Conservation (phyloP, 2,797 vertebrate genomes). For the Loriculus beryllinus region DNA sequence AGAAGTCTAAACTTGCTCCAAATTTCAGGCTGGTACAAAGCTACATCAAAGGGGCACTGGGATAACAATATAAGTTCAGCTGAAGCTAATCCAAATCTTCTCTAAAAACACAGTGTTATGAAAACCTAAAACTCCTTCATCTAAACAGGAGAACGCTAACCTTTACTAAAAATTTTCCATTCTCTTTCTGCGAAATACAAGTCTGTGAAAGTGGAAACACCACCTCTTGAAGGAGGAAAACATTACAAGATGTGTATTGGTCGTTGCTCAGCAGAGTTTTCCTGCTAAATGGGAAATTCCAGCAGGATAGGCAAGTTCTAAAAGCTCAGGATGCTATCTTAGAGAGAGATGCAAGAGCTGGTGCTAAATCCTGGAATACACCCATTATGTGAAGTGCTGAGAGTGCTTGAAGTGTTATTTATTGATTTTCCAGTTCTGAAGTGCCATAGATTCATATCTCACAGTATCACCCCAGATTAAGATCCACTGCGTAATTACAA, state of each 20-base stretch:
- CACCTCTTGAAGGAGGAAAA: background rate
- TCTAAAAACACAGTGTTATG: background rate
- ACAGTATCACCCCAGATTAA: constrained; percentile 18
- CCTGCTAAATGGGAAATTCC: constrained; percentile 18
- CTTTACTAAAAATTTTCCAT: background rate
- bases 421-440: constrained; percentile 56
- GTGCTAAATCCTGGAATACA: constrained; percentile 22
- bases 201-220: background rate
- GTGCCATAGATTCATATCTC: constrained; percentile 36
- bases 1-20: background rate
- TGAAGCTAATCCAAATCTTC: background rate
- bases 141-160: background rate
- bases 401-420: constrained; percentile 16
- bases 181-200: background rate
- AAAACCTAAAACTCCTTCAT: background rate
- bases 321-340: constrained; percentile 4
- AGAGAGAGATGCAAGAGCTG: background rate
- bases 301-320: background rate
- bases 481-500: constrained; percentile 34
- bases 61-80: background rate
- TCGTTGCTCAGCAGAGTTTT: background rate
- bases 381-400: constrained; percentile 19
- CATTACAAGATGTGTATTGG: background rate
- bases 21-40: background rate
- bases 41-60: background rate